Conservation (phyloP, 2,888 invertebrate genomes). For the Lapara coniferarum region DNA sequence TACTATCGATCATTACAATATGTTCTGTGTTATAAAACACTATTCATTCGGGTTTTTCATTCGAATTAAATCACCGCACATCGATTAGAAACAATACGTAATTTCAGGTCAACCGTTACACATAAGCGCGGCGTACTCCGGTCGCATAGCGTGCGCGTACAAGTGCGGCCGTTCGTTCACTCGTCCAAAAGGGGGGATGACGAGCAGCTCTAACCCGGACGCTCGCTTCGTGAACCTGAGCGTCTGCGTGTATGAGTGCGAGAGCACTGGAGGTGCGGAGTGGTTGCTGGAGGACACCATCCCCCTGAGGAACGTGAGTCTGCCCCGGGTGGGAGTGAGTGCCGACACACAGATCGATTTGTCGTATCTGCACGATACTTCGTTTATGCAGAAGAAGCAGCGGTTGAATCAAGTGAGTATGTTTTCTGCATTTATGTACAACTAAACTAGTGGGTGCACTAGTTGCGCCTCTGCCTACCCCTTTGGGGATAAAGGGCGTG, state of each 20-base stretch:
- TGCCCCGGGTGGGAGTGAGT: conserved; percentile 91
- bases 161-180: conserved; percentile 96
- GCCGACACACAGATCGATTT: conserved; percentile 92
- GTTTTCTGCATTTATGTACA: conserved; percentile 13
- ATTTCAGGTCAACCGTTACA: conserved; percentile 90
- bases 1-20: no score
- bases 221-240: conserved; percentile 94
- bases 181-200: conserved; percentile 90
- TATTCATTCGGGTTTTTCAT: no score
- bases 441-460: no score
- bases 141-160: conserved; percentile 98
- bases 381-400: conserved; percentile 92
- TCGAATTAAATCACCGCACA: no score
- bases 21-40: no score
- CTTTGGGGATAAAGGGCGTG: no score
- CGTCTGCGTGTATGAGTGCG: conserved; percentile 99
- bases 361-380: conserved; percentile 91
- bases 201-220: conserved; percentile 66
- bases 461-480: no score
- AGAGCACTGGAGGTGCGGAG: conserved; percentile 96
- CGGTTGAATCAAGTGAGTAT: conserved; percentile 87
- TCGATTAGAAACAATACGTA: neutral
- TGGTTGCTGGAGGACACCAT: conserved; percentile 98
- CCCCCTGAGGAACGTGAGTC: conserved; percentile 94
- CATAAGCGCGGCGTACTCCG: conserved; percentile 98